Conservation (phyloP, 2,888 invertebrate genomes). For the Gasteruption jaculator region DNA sequence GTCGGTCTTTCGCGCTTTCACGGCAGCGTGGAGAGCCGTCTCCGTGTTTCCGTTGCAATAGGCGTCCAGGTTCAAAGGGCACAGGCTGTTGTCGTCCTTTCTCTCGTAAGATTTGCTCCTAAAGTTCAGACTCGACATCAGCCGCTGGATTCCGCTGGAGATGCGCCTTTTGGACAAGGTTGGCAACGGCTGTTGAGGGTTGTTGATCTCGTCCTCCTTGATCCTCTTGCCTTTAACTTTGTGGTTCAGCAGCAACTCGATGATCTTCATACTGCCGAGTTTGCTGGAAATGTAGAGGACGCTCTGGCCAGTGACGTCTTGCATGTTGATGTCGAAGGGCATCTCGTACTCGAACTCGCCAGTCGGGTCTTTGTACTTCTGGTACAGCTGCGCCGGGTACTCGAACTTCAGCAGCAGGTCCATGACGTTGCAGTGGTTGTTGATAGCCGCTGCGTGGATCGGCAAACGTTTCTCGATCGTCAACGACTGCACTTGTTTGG, state of each 20-base stretch:
- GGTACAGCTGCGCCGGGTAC: conserved; percentile 70
- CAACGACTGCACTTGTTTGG: conserved; percentile 77
- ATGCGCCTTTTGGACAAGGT: conserved; percentile 65
- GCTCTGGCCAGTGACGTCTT: conserved; percentile 86
- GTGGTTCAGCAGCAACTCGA: conserved; percentile 72
- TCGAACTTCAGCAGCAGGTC: conserved; percentile 74
- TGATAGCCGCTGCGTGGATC: conserved; percentile 87
- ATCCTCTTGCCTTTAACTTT: conserved; percentile 60
- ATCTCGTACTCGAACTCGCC: conserved; percentile 79
- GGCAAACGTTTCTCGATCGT: conserved; percentile 93
- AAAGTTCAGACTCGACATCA: conserved; percentile 78
- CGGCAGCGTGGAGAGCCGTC: conserved; percentile 79
- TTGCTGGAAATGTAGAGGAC: conserved; percentile 86
- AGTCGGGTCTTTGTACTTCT: conserved; percentile 64
- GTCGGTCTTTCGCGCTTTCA: conserved; percentile 70
- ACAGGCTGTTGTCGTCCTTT: conserved; percentile 56
- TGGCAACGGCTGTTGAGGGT: conserved; percentile 38
- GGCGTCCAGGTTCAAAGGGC: conserved; percentile 70
- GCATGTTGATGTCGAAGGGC: conserved; percentile 90
- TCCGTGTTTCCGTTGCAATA: conserved; percentile 74
- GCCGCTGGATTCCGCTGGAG: conserved; percentile 83
- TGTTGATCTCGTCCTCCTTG: conserved; percentile 50
- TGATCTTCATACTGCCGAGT: conserved; percentile 74
- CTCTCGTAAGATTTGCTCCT: conserved; percentile 55
- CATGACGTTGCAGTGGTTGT: conserved; percentile 75